A percentile compares a stretch with the other conserved stretches of the same genome.
Conservation (phyloP, 2,113 vertebrate genomes). For the Bos taurus region DNA sequence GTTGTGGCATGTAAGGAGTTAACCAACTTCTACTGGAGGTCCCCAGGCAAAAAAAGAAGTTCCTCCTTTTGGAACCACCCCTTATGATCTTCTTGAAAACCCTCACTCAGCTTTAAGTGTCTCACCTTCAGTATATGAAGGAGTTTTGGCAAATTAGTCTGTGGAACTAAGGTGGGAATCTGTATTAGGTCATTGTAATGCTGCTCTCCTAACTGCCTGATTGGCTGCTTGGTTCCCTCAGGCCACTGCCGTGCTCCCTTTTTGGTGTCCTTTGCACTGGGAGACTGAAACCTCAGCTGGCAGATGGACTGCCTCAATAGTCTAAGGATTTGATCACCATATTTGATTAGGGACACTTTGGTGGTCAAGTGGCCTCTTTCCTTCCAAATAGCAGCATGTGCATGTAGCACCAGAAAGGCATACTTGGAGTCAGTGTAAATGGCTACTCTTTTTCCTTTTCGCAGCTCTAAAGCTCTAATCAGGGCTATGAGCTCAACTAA, state of each 20-base stretch:
- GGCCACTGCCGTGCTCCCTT: not conserved
- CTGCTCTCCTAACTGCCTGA: not conserved
- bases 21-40: not conserved
- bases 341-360: not conserved
- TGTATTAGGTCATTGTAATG: not conserved
- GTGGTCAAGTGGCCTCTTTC: not conserved
- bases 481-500: not conserved
- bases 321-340: not conserved
- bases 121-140: not conserved
- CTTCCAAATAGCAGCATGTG: not conserved
- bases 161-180: not conserved
- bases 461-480: not conserved
- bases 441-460: not conserved
- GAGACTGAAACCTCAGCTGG: not conserved
- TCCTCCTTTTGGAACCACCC: not conserved
- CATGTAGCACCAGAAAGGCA: not conserved
- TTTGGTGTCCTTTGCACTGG: not conserved
- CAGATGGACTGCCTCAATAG: not conserved
- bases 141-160: not conserved
- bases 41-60: not conserved
- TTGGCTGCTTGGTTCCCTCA: not conserved
- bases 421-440: not conserved
- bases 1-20: not conserved
- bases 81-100: not conserved
- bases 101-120: not conserved